These are phyloP conservation scores for Tetragonula carbonaria DNA, from an alignment of 2,888 invertebrate genomes.

Conservation along the genomic window DNA sequence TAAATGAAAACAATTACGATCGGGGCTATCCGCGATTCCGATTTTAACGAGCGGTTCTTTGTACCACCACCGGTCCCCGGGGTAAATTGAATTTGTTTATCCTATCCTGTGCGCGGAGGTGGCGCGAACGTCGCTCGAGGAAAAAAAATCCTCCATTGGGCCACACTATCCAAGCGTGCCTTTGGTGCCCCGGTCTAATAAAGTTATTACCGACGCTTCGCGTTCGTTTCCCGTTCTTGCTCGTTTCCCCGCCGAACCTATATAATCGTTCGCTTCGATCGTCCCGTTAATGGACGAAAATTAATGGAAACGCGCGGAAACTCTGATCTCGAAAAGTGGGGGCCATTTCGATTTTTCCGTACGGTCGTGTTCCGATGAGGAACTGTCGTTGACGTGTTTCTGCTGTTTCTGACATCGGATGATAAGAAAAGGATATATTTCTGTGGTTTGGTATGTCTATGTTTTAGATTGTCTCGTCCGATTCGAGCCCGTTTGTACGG, in stretches of 20 bases:
- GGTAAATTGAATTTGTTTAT: conserved; percentile 46
- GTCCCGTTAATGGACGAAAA: conserved; percentile 53
- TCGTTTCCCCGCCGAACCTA: conserved; percentile 15
- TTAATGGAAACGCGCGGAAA: conserved; percentile 53
- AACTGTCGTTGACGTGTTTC: conserved; percentile 71
- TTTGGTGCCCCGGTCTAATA: conserved; percentile 52
- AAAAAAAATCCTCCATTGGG: conserved; percentile 5
- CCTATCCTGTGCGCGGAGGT: background rate
- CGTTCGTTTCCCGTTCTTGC: conserved; percentile 15
- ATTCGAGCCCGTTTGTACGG: too few species aligned
- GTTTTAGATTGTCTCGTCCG: too few species aligned
- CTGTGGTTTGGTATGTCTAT: too few species aligned
- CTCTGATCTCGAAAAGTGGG: background rate
- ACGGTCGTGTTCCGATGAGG: conserved; percentile 61
- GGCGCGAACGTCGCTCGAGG: background rate
- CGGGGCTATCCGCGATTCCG: conserved; percentile 26
- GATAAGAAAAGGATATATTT: too few species aligned
- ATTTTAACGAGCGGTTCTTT: conserved; percentile 35
- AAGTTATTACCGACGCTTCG: conserved; percentile 58
- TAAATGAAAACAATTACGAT: conserved; percentile 49
- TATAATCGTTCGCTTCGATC: conserved; percentile 47
- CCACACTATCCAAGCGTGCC: background rate
- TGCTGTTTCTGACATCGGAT: conserved; percentile 70
- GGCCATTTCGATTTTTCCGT: too few species aligned
- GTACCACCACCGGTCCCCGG: background rate